phyloP scores from a whole-genome alignment of 2,113 vertebrate genomes.

The Mesocricetus auratus region DNA sequence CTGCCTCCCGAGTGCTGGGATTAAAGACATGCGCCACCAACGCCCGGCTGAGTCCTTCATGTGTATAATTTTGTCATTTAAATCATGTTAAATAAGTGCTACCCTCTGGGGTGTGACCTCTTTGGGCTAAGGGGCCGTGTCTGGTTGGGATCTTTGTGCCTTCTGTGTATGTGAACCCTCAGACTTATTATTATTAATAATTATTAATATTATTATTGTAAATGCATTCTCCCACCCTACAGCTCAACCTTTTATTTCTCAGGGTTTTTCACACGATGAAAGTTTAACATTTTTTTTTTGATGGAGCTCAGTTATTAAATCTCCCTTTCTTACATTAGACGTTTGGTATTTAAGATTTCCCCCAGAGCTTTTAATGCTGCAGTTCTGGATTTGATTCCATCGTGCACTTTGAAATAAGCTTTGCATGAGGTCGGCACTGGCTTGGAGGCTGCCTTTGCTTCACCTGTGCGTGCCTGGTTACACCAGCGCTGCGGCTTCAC shows the following conservation, averaged over 20 bases:
- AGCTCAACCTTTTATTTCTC: not conserved
- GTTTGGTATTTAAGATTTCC: not conserved
- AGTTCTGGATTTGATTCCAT: not conserved
- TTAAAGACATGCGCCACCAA: no score
- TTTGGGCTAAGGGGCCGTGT: not conserved
- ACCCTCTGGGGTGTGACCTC: not conserved
- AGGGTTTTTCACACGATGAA: not conserved
- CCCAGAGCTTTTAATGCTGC: not conserved
- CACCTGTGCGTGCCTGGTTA: not conserved
- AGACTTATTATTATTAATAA: no score
- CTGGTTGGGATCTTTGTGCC: not conserved
- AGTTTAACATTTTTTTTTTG: not conserved
- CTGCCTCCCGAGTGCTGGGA: no score
- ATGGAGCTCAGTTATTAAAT: not conserved
- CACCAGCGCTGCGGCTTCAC: not conserved
- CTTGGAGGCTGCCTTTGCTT: not conserved
- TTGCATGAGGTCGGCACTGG: no score
- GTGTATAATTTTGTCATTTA: not conserved
- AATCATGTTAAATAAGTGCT: not conserved
- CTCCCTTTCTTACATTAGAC: not conserved
- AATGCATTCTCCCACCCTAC: not conserved
- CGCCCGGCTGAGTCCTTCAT: not conserved
- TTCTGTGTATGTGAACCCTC: not conserved
- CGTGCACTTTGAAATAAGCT: not conserved
- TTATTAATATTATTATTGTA: no score